phyloP scores from a whole-genome alignment of 1,140 invertebrate species.

The Lepidurus apus region DNA sequence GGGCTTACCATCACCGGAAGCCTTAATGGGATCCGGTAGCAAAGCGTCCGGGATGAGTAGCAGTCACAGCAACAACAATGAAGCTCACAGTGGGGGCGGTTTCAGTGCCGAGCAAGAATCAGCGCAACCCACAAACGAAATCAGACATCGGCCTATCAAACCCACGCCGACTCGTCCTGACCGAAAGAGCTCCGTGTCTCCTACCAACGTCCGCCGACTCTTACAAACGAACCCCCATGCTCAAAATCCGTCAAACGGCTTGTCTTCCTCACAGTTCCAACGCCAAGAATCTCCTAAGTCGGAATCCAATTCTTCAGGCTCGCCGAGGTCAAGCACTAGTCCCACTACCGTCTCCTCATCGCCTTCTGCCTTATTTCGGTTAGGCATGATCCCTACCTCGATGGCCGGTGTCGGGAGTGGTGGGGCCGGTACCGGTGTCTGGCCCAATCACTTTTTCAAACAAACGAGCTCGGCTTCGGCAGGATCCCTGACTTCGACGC shows the following conservation, averaged over 20 bases:
- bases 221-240: background rate
- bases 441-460: background rate
- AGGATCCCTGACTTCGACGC: background rate
- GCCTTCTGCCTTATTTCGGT: background rate
- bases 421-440: background rate
- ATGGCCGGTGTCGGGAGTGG: background rate
- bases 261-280: background rate
- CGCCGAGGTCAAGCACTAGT: background rate
- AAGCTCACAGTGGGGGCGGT: background rate
- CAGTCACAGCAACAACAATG: slow-evolving; percentile 22
- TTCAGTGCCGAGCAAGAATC: background rate
- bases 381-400: background rate
- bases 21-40: slow-evolving; percentile 21
- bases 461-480: background rate
- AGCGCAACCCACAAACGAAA: background rate
- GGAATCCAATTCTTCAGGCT: background rate
- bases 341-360: background rate
- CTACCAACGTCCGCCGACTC: background rate
- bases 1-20: background rate
- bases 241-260: background rate
- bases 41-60: background rate
- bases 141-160: background rate
- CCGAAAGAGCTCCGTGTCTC: background rate
- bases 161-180: background rate
- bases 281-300: background rate